Base-by-base conservation (phyloP, 1,140 invertebrate genomes). In the Cyrtorhinus lividipennis region DNA sequence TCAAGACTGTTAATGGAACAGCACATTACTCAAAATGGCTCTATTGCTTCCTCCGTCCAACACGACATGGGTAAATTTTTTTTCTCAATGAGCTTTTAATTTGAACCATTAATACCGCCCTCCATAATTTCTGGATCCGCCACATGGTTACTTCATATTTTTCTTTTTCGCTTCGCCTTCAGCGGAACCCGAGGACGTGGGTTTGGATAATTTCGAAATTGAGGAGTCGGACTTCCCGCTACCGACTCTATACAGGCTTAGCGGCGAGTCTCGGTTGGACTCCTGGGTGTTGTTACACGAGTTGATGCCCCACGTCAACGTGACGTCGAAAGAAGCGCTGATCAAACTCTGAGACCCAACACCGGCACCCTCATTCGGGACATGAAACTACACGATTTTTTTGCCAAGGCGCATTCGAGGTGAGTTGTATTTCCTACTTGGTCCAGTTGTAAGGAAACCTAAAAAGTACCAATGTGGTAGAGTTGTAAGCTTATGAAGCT, bases 261-360 rank as follows among this genome's bases (percentile, higher is more conserved):
- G 77, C 58, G 78, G 79, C 22, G 77, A 74, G 64, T 60, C 71
- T 8, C 66, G 64, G 3, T 67, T 62, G 68, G 67, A 75, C 67
- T 61, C 76, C 71, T 90, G 87, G 86, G 80, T 88, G 44, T 74
- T 90, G 22, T 74, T 90, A n/a, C 85, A 85, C 70, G 87, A 90
- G 69, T 76, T 90, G 63, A 82, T 85, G 58, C 80, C 80, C 70
- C 73, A 83, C 26, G 66, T 76, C 15, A 67, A 71, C 57, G 66
- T 74, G 45, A 75, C 78, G 63, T 77, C 75, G 45, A 70, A 71
- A 1, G 87, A 90, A 62, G 85, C 84, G 46, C 73, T 88, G 48
- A 72, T 88, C 24, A 84, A 84, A 65, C 85, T 87, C 67, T 79
- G 18, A 77, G 80, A 64, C 64, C 62, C 61, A 64, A 61, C 76